Conservation (phyloP, 2,113 vertebrate species). For the Rhinogobius similis region DNA sequence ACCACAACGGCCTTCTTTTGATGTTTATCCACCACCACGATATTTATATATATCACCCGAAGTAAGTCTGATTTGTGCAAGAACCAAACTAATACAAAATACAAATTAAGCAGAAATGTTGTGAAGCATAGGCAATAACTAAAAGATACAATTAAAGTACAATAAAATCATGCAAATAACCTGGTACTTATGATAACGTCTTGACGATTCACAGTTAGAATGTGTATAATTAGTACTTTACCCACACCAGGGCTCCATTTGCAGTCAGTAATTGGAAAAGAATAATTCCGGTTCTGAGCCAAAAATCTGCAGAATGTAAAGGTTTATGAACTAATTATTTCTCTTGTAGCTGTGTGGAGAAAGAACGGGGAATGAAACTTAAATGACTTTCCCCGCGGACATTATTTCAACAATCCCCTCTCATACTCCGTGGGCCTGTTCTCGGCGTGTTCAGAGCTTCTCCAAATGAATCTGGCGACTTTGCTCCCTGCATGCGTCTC, state of each 20-base stretch:
- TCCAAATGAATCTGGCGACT: slow-evolving; percentile 11
- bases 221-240: slow-evolving; percentile 30
- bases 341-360: slow-evolving; percentile 27
- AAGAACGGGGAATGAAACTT: slow-evolving; percentile 41
- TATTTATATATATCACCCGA: too few relatives aligned
- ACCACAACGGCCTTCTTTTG: too few relatives aligned
- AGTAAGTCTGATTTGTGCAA: too few relatives aligned
- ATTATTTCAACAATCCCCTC: slow-evolving; percentile 8
- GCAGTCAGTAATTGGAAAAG: slow-evolving; percentile 49
- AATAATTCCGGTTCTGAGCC: slow-evolving; percentile 48
- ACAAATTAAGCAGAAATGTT: not conserved
- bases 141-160: not conserved
- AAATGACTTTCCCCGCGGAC: slow-evolving; percentile 36
- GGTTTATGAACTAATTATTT: slow-evolving; percentile 62
- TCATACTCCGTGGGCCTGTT: slow-evolving; percentile 3
- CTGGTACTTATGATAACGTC: not conserved
- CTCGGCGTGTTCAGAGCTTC: not conserved
- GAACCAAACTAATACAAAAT: too few relatives aligned
- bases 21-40: too few relatives aligned
- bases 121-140: not conserved
- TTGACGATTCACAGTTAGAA: not conserved
- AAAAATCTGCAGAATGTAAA: slow-evolving; percentile 45
- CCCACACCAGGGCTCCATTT: slow-evolving; percentile 35
- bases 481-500: not conserved
- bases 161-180: not conserved